Evolutionary conservation across 2,888 invertebrate species (phyloP), one percentile per base, ranked within the genome.

Genomic region (Dione vanillae): DNA sequence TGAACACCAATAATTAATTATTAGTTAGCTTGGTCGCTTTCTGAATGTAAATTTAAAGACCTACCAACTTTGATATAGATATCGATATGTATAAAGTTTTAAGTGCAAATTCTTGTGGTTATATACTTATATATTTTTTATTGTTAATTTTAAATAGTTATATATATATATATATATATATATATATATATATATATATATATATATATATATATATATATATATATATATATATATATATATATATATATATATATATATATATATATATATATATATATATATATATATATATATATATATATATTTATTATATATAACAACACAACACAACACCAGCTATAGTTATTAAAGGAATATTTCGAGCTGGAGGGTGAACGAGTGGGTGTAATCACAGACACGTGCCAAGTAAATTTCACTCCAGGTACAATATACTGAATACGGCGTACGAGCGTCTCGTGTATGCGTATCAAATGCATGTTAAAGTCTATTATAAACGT

Each of bases 371-470:
- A 37, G 49, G 37, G 11, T 49, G 45, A 19, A 16, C 1, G 37
- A 62, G 64, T 64, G 64, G 64, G 64, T 49, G 49, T 64, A 37
- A 62, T 62, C 62, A 62, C 27, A 64, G 40, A 37, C 64, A 64
- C 64, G 64, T 64, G 64, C 49, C 49, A 19, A 40, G 61, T 16
- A 61, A 45, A 61, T 45, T 35, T 61, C 45, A 45, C 27, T 35
- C 45, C 10, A 61, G 20, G 27, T 45, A 61, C 45, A 45, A 43
- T 27, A 61, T 61, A 61, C 45, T 43, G 61, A 45, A 61, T 45
- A 45, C 45, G 45, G 10, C 10, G 20, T 54, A 20, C 52, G 14
- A 35, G 11, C 27, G 43, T 35, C 43, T n/a, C 43, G 14, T 27
- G 45, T n/a, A 43, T 58, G 14, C 16, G 49, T 59, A 20, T 59